Conservation (phyloP, 1,140 invertebrate genomes). For the Nylanderia fulva region DNA sequence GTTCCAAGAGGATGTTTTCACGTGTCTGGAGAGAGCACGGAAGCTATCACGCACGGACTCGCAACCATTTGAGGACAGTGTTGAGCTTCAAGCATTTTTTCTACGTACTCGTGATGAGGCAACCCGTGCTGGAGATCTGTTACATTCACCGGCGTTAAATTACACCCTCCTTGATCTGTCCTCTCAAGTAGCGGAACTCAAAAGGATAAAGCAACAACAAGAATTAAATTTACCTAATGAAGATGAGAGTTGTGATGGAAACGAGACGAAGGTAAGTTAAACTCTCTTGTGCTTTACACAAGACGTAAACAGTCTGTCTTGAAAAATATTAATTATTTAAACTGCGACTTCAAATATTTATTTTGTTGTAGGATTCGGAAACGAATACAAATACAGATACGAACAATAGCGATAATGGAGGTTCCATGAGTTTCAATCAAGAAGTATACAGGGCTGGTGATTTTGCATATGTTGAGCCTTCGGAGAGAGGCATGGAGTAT, state of each 20-base stretch:
- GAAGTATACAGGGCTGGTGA: slow-evolving; percentile 93
- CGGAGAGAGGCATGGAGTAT: slow-evolving; percentile 92
- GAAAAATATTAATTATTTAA: too few relatives aligned
- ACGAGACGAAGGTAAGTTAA: slow-evolving; percentile 81
- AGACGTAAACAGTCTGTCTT: background rate
- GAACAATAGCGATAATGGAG: slow-evolving; percentile 82
- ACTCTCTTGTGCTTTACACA: background rate
- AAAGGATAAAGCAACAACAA: slow-evolving; percentile 91
- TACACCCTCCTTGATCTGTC: slow-evolving; percentile 92
- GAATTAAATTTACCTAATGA: slow-evolving; percentile 90
- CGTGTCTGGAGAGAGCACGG: slow-evolving; percentile 96
- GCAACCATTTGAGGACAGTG: slow-evolving; percentile 97
- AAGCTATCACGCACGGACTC: slow-evolving; percentile 95
- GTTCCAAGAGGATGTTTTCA: slow-evolving; percentile 99
- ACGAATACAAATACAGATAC: slow-evolving; percentile 68
- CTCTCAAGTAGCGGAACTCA: slow-evolving; percentile 91
- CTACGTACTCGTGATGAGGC: slow-evolving; percentile 92
- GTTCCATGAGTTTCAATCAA: slow-evolving; percentile 89
- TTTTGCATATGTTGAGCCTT: slow-evolving; percentile 95
- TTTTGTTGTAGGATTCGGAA: slow-evolving; percentile 75
- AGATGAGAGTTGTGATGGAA: slow-evolving; percentile 89
- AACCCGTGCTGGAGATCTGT: slow-evolving; percentile 91
- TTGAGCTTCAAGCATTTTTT: slow-evolving; percentile 97
- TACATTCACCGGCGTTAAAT: slow-evolving; percentile 95
- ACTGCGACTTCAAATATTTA: slow-evolving; percentile 54